Conservation (phyloP, 1,140 invertebrate genomes). For the Drosophila oshimai region DNA sequence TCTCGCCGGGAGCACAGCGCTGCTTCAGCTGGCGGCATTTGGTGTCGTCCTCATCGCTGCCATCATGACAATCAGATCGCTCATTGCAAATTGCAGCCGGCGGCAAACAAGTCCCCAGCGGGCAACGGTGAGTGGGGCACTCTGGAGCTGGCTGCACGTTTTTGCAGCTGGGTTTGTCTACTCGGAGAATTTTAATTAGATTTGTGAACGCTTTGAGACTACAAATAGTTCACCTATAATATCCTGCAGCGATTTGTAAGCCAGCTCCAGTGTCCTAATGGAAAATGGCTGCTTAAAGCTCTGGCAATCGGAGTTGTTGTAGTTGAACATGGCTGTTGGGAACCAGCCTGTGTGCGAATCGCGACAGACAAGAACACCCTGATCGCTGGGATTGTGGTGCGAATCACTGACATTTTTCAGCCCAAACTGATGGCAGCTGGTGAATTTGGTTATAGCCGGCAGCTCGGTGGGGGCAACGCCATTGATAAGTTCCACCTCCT, state of each 20-base stretch:
- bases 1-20: slow-evolving; percentile 82
- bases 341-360: slow-evolving; percentile 66
- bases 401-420: slow-evolving; percentile 33
- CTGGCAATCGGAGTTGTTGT: slow-evolving; percentile 71
- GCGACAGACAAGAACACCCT: slow-evolving; percentile 75
- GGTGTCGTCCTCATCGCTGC: slow-evolving; percentile 85
- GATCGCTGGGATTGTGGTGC: slow-evolving; percentile 53
- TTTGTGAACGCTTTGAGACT: neutral
- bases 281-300: slow-evolving; percentile 67
- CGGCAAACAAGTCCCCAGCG: slow-evolving; percentile 87
- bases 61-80: slow-evolving; percentile 87
- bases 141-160: slow-evolving; percentile 31
- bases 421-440: slow-evolving; percentile 72
- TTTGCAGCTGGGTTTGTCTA: slow-evolving; percentile 57
- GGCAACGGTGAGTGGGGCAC: slow-evolving; percentile 86
- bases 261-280: slow-evolving; percentile 55
- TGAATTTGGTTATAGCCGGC: slow-evolving; percentile 61
- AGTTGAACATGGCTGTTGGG: slow-evolving; percentile 64
- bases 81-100: slow-evolving; percentile 87
- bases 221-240: slow-evolving; percentile 48
- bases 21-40: slow-evolving; percentile 82
- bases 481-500: slow-evolving; percentile 62
- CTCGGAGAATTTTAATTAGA: neutral
- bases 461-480: slow-evolving; percentile 13
- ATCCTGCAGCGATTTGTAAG: slow-evolving; percentile 56